Evolutionary conservation across 2,113 vertebrate species (phyloP), one percentile per base, ranked within the genome.

Genomic region (Pandion haliaetus): DNA sequence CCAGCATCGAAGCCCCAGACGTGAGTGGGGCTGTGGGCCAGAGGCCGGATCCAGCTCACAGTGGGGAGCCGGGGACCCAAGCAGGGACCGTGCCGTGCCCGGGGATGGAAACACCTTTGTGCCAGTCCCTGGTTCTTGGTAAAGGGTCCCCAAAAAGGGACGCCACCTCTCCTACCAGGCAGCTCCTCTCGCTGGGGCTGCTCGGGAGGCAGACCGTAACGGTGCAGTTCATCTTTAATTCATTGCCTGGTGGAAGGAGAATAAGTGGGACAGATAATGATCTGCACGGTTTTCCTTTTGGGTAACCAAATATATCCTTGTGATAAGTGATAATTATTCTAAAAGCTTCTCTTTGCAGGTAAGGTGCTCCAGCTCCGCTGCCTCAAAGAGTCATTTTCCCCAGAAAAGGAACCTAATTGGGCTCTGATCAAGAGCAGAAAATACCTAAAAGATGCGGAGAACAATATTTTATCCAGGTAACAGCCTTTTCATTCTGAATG

Each of bases 301-400:
- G 83, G 55, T 61, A 72, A 61, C 47, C 88, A 28, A n/a, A n/a
- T 7, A 10, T 2, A 25, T 77, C 86, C 81, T 17, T 1, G 11
- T 40, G 85, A 24, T 45, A 73, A 71, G 74, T 31, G 82, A 57
- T 78, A 40, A 71, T 82, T 38, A 14, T 12, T 76, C 72, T 69
- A 63, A 85, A 78, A 74, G 55, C 31, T 38, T 50, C 72, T 65
- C 73, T 63, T 81, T 47, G 67, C 95, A 61, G 80, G 67, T n/a
- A 36, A 88, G 67, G 59, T 0, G 4, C 57, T 74, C 62, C 69
- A 7, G 55, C 66, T 59, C 49, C 0, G 1, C 66, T 1, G 6
- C 70, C 85, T 93, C 89, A 42, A 50, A 78, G 73, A 6, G 2
- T 6, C 11, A 0, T 40, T 93, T 86, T 86, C 62, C 77, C 12